A percentile compares a stretch with the other conserved stretches of the same genome.
These are phyloP conservation scores for Volucella bombylans DNA, from an alignment of 2,888 invertebrate genomes.

Conservation along the genomic window DNA sequence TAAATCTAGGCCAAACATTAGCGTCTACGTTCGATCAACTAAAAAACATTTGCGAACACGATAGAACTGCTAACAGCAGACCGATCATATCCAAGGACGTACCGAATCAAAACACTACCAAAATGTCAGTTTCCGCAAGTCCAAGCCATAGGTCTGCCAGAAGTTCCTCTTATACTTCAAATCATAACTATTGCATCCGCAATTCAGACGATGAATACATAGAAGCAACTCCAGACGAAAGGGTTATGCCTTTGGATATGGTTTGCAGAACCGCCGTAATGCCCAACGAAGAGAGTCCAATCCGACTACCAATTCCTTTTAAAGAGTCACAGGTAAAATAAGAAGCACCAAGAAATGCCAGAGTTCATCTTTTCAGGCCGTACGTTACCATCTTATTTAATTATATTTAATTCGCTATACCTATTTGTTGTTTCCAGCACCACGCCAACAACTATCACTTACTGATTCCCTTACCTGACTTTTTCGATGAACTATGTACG, in stretches of 20 bases:
- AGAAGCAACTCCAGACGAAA: not conserved
- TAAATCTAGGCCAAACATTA: not conserved
- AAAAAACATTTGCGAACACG: not conserved
- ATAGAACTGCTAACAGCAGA: not conserved
- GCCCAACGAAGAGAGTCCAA: not conserved
- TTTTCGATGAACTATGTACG: no score
- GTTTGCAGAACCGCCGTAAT: not conserved
- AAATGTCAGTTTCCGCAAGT: no score
- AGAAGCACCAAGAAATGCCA: not conserved
- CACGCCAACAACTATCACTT: no score
- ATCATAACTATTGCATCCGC: conserved; percentile 23
- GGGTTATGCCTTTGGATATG: conserved; percentile 3
- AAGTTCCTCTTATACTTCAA: conserved; percentile 16
- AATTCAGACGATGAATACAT: conserved; percentile 41
- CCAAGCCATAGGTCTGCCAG: no score
- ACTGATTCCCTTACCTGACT: no score
- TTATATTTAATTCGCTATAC: not conserved
- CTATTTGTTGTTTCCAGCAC: not conserved
- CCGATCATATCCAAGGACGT: no score
- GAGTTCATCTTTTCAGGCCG: not conserved
- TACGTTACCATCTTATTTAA: not conserved
- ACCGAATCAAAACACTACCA: no score
- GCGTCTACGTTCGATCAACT: conserved; percentile 28
- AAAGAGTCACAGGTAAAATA: not conserved
- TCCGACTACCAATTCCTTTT: conserved; percentile 1